phyloP scores from a whole-genome alignment of 2,888 invertebrate genomes.

The Tenthredo amoena region DNA sequence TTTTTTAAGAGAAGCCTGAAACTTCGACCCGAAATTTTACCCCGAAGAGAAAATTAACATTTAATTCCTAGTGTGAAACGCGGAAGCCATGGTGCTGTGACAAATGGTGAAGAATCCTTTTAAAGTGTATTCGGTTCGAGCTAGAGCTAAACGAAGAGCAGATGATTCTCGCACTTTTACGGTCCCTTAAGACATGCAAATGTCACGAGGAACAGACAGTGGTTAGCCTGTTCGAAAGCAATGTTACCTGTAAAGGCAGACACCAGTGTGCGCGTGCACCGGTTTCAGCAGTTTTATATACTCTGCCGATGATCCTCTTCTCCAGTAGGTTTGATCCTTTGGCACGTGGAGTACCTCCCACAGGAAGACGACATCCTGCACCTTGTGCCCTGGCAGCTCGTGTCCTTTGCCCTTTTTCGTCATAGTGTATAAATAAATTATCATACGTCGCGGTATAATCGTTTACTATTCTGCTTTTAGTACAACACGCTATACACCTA shows the following conservation, averaged over 20 bases:
- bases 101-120: constrained; percentile 13
- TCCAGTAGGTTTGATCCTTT: constrained; percentile 53
- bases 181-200: constrained; percentile 42
- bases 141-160: constrained; percentile 8
- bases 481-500: not conserved
- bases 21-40: not conserved
- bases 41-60: not conserved
- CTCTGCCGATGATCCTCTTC: constrained; percentile 38
- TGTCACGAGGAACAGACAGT: constrained; percentile 24
- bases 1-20: not conserved
- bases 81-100: constrained; percentile 4
- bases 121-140: not conserved
- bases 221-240: constrained; percentile 34
- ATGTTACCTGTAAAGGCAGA: constrained; percentile 35
- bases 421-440: not conserved
- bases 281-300: constrained; percentile 30
- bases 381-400: constrained; percentile 48
- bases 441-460: not conserved
- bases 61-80: not conserved
- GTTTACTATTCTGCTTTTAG: not conserved
- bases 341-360: constrained; percentile 62
- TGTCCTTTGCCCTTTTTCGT: constrained; percentile 38
- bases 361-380: constrained; percentile 60
- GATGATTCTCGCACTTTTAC: constrained; percentile 48
- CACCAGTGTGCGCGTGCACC: constrained; percentile 40